Evolutionary conservation across 2,113 vertebrate genomes (phyloP).

Genomic region (Nothoprocta perdicaria): DNA sequence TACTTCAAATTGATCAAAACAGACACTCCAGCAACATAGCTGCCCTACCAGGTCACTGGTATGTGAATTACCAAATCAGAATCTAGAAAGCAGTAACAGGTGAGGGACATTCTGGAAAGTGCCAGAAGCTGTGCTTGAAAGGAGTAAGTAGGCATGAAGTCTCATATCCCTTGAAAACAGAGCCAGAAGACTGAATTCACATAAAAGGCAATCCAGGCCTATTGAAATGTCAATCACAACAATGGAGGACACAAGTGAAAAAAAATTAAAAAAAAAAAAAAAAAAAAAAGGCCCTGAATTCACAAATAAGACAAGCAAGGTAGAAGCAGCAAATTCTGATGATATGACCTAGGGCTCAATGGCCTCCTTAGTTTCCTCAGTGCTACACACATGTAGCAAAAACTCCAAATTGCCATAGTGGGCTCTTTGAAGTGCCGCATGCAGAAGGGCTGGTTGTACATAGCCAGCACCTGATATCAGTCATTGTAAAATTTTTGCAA

Average conservation of each 20-base stretch:
- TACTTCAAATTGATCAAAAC: neutral
- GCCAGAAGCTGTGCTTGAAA: neutral
- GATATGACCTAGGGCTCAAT: neutral
- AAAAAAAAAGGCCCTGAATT: neutral
- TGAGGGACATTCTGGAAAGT: neutral
- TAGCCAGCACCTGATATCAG: neutral
- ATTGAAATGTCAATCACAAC: neutral
- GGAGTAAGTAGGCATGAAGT: neutral
- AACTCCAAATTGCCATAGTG: neutral
- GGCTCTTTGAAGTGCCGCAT: neutral
- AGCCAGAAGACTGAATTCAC: neutral
- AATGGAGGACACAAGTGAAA: neutral
- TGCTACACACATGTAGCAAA: neutral
- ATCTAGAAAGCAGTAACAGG: neutral
- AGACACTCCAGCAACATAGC: neutral
- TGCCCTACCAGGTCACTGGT: neutral
- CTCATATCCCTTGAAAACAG: neutral
- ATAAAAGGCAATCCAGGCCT: neutral
- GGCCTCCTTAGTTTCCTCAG: neutral
- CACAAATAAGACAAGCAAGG: neutral
- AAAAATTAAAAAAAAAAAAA: neutral
- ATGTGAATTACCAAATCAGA: neutral
- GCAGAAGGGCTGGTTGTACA: neutral
- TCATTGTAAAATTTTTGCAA: neutral
- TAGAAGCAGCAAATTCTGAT: fast-evolving